Evolutionary conservation across 1,140 invertebrate species (phyloP).

Genomic region (Trachelipus rathkii): DNA sequence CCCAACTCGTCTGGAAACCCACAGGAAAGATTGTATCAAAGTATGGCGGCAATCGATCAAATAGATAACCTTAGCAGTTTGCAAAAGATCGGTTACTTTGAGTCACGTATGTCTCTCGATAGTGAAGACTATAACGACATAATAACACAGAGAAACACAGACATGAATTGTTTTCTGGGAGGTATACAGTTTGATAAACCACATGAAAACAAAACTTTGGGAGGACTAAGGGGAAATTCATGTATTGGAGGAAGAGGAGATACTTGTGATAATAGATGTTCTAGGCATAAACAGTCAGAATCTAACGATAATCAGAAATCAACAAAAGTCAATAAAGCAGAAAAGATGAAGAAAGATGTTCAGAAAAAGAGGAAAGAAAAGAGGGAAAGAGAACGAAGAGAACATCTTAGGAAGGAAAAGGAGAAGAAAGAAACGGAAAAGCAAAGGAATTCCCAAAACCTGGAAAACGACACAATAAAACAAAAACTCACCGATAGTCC

Average conservation of each 20-base stretch:
- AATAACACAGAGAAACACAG: slow-evolving; percentile 41
- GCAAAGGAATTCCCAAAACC: neutral
- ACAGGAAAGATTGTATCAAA: slow-evolving; percentile 41
- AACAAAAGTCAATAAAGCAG: slow-evolving; percentile 31
- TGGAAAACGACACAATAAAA: slow-evolving; percentile 4
- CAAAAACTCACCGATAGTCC: slow-evolving; percentile 16
- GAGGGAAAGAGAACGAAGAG: slow-evolving; percentile 38
- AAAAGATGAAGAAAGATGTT: slow-evolving; percentile 39
- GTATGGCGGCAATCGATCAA: slow-evolving; percentile 42
- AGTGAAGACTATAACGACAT: slow-evolving; percentile 40
- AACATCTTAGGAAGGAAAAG: neutral
- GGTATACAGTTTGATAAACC: neutral
- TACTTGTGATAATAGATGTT: slow-evolving; percentile 27
- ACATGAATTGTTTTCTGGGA: neutral
- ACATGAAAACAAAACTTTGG: neutral
- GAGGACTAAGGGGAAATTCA: slow-evolving; percentile 21
- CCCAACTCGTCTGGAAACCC: slow-evolving; percentile 33
- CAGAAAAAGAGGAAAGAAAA: slow-evolving; percentile 39
- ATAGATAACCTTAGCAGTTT: slow-evolving; percentile 34
- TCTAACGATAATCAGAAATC: slow-evolving; percentile 31
- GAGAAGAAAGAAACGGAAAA: slow-evolving; percentile 25
- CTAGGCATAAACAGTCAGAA: slow-evolving; percentile 32
- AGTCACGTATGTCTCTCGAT: slow-evolving; percentile 39
- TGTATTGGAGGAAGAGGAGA: slow-evolving; percentile 28
- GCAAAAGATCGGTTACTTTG: slow-evolving; percentile 29